phyloP scores from a whole-genome alignment of 2,888 invertebrate species.

The Mellilla xanthometata region DNA sequence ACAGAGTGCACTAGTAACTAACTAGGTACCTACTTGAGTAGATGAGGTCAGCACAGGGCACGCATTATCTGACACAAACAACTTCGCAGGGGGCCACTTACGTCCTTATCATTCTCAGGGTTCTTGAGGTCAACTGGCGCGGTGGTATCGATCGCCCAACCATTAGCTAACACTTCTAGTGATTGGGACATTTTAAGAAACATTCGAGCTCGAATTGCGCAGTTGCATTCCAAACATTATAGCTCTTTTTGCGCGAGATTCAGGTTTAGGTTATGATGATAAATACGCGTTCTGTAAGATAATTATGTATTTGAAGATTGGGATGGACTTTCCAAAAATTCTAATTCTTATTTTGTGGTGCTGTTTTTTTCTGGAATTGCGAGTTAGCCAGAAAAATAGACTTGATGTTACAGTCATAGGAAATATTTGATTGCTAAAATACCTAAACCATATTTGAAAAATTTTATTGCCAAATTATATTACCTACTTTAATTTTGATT shows the following conservation, averaged over 20 bases:
- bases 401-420: no score
- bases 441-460: no score
- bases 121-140: slow-evolving; percentile 69
- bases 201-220: slow-evolving; percentile 27
- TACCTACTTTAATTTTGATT: no score
- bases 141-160: slow-evolving; percentile 75
- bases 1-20: slow-evolving; percentile 23
- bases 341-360: no score
- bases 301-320: no score
- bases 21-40: slow-evolving; percentile 27
- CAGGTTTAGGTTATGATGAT: not conserved
- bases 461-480: no score
- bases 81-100: slow-evolving; percentile 76
- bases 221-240: slow-evolving; percentile 30
- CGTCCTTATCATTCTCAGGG: slow-evolving; percentile 64
- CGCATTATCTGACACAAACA: slow-evolving; percentile 67
- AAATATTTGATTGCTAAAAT: no score
- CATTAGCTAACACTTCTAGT: slow-evolving; percentile 57
- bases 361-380: no score
- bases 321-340: no score
- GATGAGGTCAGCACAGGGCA: slow-evolving; percentile 54
- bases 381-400: no score
- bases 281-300: no score
- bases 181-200: slow-evolving; percentile 54
- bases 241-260: slow-evolving; percentile 21